These are phyloP conservation scores for Caenorhabditis wallacei DNA, from an alignment of 2,888 invertebrate genomes.

Conservation along the genomic window DNA sequence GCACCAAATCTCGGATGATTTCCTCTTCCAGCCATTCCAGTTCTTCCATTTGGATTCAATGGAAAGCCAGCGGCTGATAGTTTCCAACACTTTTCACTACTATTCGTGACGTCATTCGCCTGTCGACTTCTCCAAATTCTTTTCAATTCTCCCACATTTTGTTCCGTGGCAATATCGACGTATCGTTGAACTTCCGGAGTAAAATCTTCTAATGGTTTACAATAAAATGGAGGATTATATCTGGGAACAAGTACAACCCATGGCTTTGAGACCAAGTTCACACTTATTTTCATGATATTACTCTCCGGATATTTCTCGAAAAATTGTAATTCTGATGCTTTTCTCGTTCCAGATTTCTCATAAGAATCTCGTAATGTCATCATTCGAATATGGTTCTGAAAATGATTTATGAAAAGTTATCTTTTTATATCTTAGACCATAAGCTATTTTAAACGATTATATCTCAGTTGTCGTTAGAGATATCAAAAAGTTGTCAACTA, in stretches of 20 bases:
- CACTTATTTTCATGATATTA: conserved; percentile 48
- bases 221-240: conserved; percentile 78
- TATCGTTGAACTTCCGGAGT: conserved; percentile 71
- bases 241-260: conserved; percentile 73
- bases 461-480: too few relatives aligned
- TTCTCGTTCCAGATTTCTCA: conserved; percentile 41
- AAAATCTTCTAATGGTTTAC: conserved; percentile 76
- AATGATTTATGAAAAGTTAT: too few relatives aligned
- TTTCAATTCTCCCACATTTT: conserved; percentile 75
- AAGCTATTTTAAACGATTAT: too few relatives aligned
- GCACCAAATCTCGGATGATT: conserved; percentile 80
- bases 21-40: conserved; percentile 81
- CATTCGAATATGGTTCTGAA: conserved; percentile 60
- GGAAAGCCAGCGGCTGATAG: conserved; percentile 77
- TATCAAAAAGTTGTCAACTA: too few relatives aligned
- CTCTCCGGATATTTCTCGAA: conserved; percentile 60
- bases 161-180: conserved; percentile 76
- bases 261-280: conserved; percentile 54
- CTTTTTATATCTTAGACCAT: too few relatives aligned
- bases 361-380: conserved; percentile 61
- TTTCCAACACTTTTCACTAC: conserved; percentile 56
- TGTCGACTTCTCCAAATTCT: conserved; percentile 73
- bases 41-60: conserved; percentile 79
- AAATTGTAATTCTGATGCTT: conserved; percentile 46
- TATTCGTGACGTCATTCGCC: conserved; percentile 64